Conservation (phyloP, 1,140 invertebrate genomes). For the Drosophila parabipectinata region DNA sequence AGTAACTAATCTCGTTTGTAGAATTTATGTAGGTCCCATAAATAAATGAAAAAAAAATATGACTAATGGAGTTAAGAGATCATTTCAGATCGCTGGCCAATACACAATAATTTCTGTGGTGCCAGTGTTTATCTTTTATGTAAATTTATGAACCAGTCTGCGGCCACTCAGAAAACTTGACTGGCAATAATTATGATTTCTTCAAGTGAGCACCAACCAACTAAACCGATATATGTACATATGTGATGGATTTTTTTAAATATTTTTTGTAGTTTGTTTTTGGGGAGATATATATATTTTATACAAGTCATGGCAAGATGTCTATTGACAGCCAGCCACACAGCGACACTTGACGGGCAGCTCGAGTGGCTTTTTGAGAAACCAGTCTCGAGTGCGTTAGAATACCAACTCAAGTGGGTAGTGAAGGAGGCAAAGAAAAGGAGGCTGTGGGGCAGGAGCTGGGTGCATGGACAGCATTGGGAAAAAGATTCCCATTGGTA, state of each 20-base stretch:
- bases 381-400: slow-evolving; percentile 79
- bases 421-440: slow-evolving; percentile 20
- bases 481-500: slow-evolving; percentile 47
- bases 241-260: slow-evolving; percentile 8
- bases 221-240: slow-evolving; percentile 15
- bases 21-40: slow-evolving; percentile 37
- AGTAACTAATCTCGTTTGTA: slow-evolving; percentile 35
- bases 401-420: slow-evolving; percentile 64
- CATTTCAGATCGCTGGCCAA: slow-evolving; percentile 34
- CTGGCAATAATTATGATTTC: slow-evolving; percentile 81
- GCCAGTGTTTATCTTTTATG: slow-evolving; percentile 59
- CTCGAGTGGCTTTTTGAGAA: slow-evolving; percentile 78
- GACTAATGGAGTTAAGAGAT: slow-evolving; percentile 50
- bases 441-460: background rate
- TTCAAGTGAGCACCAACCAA: slow-evolving; percentile 53
- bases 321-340: slow-evolving; percentile 66
- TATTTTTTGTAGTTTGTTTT: slow-evolving; percentile 24
- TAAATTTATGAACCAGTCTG: slow-evolving; percentile 57
- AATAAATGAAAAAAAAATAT: slow-evolving; percentile 34
- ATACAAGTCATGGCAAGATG: slow-evolving; percentile 68
- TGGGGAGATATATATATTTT: slow-evolving; percentile 61
- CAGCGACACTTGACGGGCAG: slow-evolving; percentile 73
- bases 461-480: slow-evolving; percentile 32
- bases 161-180: slow-evolving; percentile 56
- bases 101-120: slow-evolving; percentile 26